Evolutionary conservation across 2,888 invertebrate species (phyloP), one percentile per base, ranked within the genome.

Genomic region (Agrotis clavis): DNA sequence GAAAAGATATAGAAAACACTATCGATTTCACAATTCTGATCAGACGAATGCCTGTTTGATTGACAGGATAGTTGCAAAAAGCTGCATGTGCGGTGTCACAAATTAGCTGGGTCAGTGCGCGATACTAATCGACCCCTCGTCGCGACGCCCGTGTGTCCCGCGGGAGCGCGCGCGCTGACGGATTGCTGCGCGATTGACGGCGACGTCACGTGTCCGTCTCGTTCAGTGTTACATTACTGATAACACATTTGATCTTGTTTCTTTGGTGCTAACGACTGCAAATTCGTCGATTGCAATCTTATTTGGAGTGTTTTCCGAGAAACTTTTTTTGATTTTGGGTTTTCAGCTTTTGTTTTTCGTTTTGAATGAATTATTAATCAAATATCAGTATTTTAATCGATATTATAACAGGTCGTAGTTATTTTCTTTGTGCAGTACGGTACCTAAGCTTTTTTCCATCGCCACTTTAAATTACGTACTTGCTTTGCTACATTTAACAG

Each of bases 151-250:
- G n/a, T n/a, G n/a, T 2, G 73, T 89, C 93, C 90, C 92, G 80
- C 81, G 92, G 89, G 92, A 89, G 75, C 78, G 63, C 50, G 77
- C 68, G 67, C 79, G 85, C 82, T 94, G 94, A 94, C 94, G 90
- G 92, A 94, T 95, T 95, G 94, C 87, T 79, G 86, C 90, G 63
- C 90, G 90, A 95, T 94, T 92, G 94, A 84, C 79, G 78, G 1
- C 74, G 85, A 86, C 87, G 90, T 87, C 90, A 84, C 87, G 79
- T 87, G 92, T 90, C 93, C 86, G 83, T 78, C 83, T 84, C 86
- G 86, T 82, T 88, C 66, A 77, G 65, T 81, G 77, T 77, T 75
- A 68, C 69, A 25, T 67, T 64, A 76, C 87, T 83, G 90, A 90
- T 90, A 88, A 86, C 83, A 76, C 71, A 77, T 86, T 85, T 88